A percentile compares a stretch with the other conserved stretches of the same genome.
Conservation (phyloP, 2,797 vertebrate genomes). For the Mareca penelope region DNA sequence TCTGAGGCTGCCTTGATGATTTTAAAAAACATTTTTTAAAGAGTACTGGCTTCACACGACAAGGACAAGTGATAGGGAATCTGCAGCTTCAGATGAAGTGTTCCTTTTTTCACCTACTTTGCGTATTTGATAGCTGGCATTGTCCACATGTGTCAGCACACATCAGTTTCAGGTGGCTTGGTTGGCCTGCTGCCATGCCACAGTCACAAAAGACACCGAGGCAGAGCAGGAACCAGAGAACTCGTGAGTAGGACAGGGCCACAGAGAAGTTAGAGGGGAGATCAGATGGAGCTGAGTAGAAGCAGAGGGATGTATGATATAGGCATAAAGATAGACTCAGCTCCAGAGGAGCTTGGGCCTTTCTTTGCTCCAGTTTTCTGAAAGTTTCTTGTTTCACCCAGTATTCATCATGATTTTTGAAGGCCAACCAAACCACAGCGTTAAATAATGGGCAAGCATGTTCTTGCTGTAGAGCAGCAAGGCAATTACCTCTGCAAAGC, state of each 20-base stretch:
- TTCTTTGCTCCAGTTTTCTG: neutral
- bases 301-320: fast-evolving
- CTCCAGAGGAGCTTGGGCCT: neutral
- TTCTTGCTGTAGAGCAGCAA: neutral
- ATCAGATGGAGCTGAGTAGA: neutral
- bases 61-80: neutral
- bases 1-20: neutral
- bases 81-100: neutral
- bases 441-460: neutral
- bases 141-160: neutral
- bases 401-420: neutral
- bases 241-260: neutral
- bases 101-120: neutral
- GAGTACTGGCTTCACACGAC: neutral
- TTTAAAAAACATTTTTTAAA: neutral
- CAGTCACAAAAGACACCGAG: fast-evolving
- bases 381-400: neutral
- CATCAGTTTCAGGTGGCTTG: neutral
- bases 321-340: neutral
- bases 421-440: neutral
- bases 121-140: neutral
- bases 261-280: neutral
- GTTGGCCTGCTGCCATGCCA: neutral
- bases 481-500: neutral
- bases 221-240: neutral